Evolutionary conservation across 2,888 invertebrate genomes (phyloP).

Genomic region (Zhengitettix transpicula): DNA sequence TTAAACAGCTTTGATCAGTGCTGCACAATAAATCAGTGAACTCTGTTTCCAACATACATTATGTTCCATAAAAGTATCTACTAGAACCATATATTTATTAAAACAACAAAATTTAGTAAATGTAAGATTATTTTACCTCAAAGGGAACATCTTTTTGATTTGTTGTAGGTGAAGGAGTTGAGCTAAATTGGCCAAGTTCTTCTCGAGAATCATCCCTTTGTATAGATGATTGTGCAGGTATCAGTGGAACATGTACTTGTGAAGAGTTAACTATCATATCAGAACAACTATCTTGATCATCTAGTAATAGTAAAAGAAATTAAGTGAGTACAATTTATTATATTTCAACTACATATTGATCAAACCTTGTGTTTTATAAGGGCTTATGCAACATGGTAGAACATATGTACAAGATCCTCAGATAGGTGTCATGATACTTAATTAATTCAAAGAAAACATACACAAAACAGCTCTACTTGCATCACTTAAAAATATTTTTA

Average conservation of each 20-base stretch:
- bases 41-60: too few relatives aligned
- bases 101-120: background rate
- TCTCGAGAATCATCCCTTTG: conserved; percentile 8
- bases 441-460: too few relatives aligned
- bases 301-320: background rate
- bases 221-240: conserved; percentile 3
- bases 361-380: too few relatives aligned
- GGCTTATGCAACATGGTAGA: too few relatives aligned
- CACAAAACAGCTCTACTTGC: too few relatives aligned
- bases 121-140: conserved; percentile 1
- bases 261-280: background rate
- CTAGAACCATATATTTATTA: background rate
- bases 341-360: too few relatives aligned
- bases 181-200: conserved; percentile 1
- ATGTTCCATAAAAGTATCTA: background rate
- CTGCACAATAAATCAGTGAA: too few relatives aligned
- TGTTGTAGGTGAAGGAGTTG: conserved; percentile 4
- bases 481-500: too few relatives aligned
- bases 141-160: background rate
- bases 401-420: too few relatives aligned
- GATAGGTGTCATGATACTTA: too few relatives aligned
- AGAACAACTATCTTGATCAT: background rate
- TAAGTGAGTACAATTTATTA: background rate
- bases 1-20: too few relatives aligned
- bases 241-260: background rate